Percentiles rank a stretch among this genome's conserved stretches.
These are phyloP conservation scores for Osmerus mordax DNA, from an alignment of 2,113 vertebrate genomes.

Conservation along the genomic window DNA sequence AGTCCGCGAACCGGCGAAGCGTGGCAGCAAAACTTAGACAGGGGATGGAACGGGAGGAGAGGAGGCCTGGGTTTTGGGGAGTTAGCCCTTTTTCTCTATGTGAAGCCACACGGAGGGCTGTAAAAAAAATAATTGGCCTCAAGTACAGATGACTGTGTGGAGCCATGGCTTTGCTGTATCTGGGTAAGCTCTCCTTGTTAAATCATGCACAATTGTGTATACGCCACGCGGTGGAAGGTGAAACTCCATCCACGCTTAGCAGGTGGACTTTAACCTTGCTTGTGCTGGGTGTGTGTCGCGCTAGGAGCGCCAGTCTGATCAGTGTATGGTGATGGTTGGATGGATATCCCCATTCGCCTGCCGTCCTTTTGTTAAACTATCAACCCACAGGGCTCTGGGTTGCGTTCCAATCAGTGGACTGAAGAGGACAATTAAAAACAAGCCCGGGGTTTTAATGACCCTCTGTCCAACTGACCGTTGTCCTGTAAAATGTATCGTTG, in stretches of 20 bases:
- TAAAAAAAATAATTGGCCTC: conserved; percentile 66
- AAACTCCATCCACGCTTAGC: not conserved
- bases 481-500: not conserved
- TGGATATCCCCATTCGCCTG: not conserved
- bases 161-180: not conserved
- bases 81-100: conserved; percentile 6
- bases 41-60: conserved; percentile 22
- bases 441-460: conserved; percentile 33
- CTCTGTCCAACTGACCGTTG: conserved; percentile 17
- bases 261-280: conserved; percentile 3
- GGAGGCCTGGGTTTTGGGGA: conserved; percentile 11
- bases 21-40: conserved; percentile 34
- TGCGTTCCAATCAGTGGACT: not conserved
- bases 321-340: not conserved
- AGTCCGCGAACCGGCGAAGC: conserved; percentile 48
- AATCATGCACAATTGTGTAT: conserved; percentile 21
- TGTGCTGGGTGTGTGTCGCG: not conserved
- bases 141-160: not conserved
- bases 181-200: conserved; percentile 23
- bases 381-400: not conserved
- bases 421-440: conserved; percentile 2
- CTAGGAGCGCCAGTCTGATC: not conserved
- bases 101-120: conserved; percentile 24
- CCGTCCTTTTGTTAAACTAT: not conserved
- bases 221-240: too few relatives aligned